Base-by-base conservation (phyloP, 2,113 vertebrate genomes). In the Potamarius usumacintae region DNA sequence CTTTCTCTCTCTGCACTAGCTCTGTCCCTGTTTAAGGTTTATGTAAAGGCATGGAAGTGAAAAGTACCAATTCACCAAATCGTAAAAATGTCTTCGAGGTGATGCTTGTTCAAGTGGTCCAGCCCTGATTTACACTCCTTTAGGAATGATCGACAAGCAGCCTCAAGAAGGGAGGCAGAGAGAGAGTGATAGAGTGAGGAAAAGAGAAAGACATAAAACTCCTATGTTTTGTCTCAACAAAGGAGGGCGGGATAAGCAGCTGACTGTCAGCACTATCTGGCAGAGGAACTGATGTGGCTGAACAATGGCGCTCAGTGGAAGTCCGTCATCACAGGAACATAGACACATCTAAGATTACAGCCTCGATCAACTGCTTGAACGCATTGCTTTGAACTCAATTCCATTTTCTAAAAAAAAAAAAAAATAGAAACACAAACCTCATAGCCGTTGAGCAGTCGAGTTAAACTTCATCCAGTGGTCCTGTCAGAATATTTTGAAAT, bases 41-140 rank as follows among this genome's bases (percentile, higher is more conserved):
- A 87, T 90, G 83, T 79, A 79, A 82, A 60, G n/a, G 42, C 85
- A 85, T 74, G 78, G 89, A 91, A 55, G 53, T 87, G 80, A 88
- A 90, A 84, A 65, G 90, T 87, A 89, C 81, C 92, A 92, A 91
- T 92, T 89, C 92, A 89, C 90, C 92, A 88, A 67, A 90, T 89
- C 86, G 27, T 95, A 95, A 95, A 95, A 95, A 92, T 94, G 94
- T 94, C 94, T 5, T 85, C 92, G 25, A 91, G 9, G 79, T 52
- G 58, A 85, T 89, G 67, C 92, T 89, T 90, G 76, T 91, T 87
- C 88, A 81, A 91, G 88, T 84, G 18, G 74, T 79, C 89, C 85
- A 60, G 18, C 18, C 85, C 89, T 92, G 93, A 96, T 94, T 94
- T 94, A 94, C 91, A 89, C 89, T 88, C 93, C 91, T 92, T 53